These are phyloP conservation scores for Synaphobranchus kaupii DNA, from an alignment of 2,797 vertebrate genomes.

Conservation along the genomic window DNA sequence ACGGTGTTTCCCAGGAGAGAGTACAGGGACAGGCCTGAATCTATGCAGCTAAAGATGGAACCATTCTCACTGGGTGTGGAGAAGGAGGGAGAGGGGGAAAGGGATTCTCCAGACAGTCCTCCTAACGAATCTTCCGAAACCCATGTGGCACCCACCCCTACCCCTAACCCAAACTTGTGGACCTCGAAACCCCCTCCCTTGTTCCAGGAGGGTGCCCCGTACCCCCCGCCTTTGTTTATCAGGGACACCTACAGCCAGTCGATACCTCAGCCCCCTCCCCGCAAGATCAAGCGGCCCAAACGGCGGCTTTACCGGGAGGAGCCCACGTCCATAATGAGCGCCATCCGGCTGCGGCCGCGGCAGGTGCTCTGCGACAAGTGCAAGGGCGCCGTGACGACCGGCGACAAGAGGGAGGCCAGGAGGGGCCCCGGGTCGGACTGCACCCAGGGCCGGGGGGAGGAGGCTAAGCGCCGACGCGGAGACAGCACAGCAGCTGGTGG, in stretches of 20 bases:
- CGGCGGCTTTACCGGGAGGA: conserved; percentile 94
- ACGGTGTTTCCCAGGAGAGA: conserved; percentile 87
- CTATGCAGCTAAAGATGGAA: conserved; percentile 80
- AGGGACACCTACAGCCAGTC: conserved; percentile 99
- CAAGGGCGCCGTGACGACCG: conserved; percentile 86
- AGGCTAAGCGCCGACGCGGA: conserved; percentile 81
- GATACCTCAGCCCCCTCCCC: conserved; percentile 97
- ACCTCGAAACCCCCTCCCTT: conserved; percentile 89
- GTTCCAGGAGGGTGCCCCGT: conserved; percentile 94
- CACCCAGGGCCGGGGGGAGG: conserved; percentile 77
- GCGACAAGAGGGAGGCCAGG: conserved; percentile 83
- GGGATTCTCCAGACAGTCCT: conserved; percentile 65
- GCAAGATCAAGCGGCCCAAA: conserved; percentile 94
- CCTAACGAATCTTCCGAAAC: conserved; percentile 40
- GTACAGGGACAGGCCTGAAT: conserved; percentile 82
- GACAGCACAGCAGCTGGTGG: conserved; percentile 77
- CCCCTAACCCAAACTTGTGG: conserved; percentile 68
- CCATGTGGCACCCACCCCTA: conserved; percentile 33
- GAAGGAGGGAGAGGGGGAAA: conserved; percentile 63
- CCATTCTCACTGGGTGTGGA: conserved; percentile 75
- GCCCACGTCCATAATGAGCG: conserved; percentile 96
- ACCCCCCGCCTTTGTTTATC: conserved; percentile 97
- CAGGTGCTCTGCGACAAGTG: conserved; percentile 97
- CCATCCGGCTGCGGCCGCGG: conserved; percentile 93
- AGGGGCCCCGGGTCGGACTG: conserved; percentile 79